Evolutionary conservation across 2,888 invertebrate species (phyloP), one percentile per base, ranked within the genome.

Genomic region (Drosophila melanosoma): DNA sequence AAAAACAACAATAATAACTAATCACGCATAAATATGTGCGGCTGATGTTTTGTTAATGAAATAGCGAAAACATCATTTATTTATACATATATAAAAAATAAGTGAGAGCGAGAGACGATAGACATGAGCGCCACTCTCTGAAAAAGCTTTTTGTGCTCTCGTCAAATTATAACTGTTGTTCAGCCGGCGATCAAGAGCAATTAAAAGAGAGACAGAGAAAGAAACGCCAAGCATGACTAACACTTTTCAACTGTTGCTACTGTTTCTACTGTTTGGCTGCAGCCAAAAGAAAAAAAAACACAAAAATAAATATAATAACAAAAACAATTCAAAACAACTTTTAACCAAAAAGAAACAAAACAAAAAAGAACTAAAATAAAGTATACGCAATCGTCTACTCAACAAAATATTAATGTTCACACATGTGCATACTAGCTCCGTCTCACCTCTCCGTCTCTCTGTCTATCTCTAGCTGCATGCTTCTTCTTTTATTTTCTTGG

Each of bases 21-120:
- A 87, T 84, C 88, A 74, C 84, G 86, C 79, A 89, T 83, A 76
- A 87, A 86, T 86, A 42, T 57, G 20, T 57, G 73, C 79, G 79
- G 71, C 76, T 76, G 72, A 79, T 87, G 77, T 81, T 82, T 87
- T 89, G 89, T 83, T 83, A 85, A 87, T 89, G 84, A 87, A 87
- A 88, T 68, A 82, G 76, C 67, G 68, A 74, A 69, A 76, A 52
- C 45, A 59, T 53, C 20, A 32, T 10, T 23, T 38, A 7, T n/a
- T 5, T 29, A 36, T 8, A n/a, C 3, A 51, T 10, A 15, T 53
- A 49, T n/a, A 68, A 67, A 61, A 76, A 76, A 63, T 52, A 60
- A 63, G 58, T 48, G 60, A 49, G 49, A 60, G 66, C 51, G 60
- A 36, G 36, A 48, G 26, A 60, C 57, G 60, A 49, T 38, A 60